These are phyloP conservation scores for Andrena minutula DNA, from an alignment of 2,888 invertebrate species.

Conservation along the genomic window DNA sequence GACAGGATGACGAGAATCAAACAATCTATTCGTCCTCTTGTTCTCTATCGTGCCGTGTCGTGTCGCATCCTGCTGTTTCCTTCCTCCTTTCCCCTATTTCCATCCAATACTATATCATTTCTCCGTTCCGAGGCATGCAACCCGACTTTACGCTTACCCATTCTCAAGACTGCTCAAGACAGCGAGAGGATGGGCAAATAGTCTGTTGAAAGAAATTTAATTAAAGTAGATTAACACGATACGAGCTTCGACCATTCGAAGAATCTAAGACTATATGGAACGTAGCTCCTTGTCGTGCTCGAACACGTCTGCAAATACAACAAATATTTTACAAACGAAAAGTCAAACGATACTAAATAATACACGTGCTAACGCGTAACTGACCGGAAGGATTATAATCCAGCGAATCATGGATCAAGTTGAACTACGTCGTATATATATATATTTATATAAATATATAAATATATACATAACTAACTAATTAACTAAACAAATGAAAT, in stretches of 20 bases:
- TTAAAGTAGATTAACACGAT: background rate
- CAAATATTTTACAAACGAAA: constrained; percentile 26
- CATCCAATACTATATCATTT: background rate
- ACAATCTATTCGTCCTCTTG: too few species aligned
- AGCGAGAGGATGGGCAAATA: background rate
- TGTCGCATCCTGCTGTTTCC: background rate
- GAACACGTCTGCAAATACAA: constrained; percentile 16
- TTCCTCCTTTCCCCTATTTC: background rate
- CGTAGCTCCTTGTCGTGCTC: constrained; percentile 29
- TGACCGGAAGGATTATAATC: constrained; percentile 30
- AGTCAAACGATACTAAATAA: background rate
- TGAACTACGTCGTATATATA: constrained; percentile 51
- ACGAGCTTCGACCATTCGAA: constrained; percentile 17
- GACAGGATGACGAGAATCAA: background rate
- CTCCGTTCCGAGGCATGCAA: background rate
- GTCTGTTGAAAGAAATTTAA: background rate
- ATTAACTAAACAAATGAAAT: constrained; percentile 31
- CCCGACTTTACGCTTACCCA: background rate
- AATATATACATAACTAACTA: constrained; percentile 36
- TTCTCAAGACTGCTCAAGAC: background rate
- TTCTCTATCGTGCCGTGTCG: too few species aligned
- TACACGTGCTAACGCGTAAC: constrained; percentile 12
- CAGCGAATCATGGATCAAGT: constrained; percentile 50
- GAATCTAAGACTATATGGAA: constrained; percentile 17
- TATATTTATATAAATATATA: constrained; percentile 42